These are phyloP conservation scores for Porites evermanni DNA, from an alignment of 92 coral and sea anemone genomes.

Conservation along the genomic window DNA sequence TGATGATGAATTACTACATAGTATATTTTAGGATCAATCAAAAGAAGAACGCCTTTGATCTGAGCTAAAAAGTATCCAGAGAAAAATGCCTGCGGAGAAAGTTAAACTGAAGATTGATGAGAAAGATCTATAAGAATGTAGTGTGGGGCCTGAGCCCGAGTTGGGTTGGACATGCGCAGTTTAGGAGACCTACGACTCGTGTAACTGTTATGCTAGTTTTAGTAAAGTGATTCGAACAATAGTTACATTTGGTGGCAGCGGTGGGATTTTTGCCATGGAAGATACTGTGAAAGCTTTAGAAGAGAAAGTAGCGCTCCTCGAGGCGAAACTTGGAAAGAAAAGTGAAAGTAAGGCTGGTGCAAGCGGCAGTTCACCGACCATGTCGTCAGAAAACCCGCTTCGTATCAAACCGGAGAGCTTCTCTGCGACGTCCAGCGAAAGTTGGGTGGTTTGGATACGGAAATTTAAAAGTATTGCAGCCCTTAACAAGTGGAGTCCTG, in stretches of 20 bases:
- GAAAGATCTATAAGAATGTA: constrained; percentile 38
- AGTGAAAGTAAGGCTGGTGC: background rate
- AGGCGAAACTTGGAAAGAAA: constrained; percentile 20
- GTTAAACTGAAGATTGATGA: constrained; percentile 59
- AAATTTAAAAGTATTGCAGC: constrained; percentile 33
- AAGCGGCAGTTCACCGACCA: background rate
- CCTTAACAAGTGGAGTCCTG: constrained; percentile 33
- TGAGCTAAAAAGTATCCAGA: constrained; percentile 24
- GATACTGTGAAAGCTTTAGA: constrained; percentile 27
- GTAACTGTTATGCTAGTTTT: no score
- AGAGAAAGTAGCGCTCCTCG: constrained; percentile 34
- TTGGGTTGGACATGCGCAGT: no score
- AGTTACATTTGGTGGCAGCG: background rate
- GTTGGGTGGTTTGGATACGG: background rate
- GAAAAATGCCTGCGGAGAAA: constrained; percentile 39
- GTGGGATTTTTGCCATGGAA: background rate
- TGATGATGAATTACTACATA: background rate
- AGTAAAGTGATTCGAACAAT: no score
- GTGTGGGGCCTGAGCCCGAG: no score
- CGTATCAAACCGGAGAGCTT: constrained; percentile 31
- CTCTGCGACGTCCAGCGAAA: constrained; percentile 27
- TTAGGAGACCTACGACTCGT: no score
- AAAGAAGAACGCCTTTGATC: constrained; percentile 12
- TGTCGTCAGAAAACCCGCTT: background rate
- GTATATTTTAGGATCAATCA: constrained; percentile 13